Percentiles rank a stretch among this genome's conserved stretches.
These are phyloP conservation scores for Chrysomela aeneicollis DNA, from an alignment of 2,888 invertebrate genomes.

Conservation along the genomic window DNA sequence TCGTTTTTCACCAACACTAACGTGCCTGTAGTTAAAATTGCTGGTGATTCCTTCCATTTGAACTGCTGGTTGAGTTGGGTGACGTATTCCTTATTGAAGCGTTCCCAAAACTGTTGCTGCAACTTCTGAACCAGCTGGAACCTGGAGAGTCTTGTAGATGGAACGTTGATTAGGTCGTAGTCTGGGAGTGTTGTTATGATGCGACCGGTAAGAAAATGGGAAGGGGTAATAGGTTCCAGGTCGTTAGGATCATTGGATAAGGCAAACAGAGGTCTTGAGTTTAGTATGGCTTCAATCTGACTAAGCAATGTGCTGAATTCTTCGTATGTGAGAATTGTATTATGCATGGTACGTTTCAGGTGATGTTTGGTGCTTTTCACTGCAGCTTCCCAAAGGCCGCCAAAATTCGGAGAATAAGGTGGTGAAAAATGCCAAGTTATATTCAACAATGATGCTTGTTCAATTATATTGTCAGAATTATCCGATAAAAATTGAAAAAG, in stretches of 20 bases:
- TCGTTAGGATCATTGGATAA: constrained; percentile 41
- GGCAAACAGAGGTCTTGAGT: constrained; percentile 45
- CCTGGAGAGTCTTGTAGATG: not conserved
- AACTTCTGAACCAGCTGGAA: constrained; percentile 4
- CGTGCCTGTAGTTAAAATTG: not conserved
- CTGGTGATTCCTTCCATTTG: constrained; percentile 9
- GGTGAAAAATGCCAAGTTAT: constrained; percentile 26
- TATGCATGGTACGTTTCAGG: too few species aligned
- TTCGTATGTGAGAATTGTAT: constrained; percentile 42
- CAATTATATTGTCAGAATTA: not conserved
- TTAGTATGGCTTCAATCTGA: constrained; percentile 46
- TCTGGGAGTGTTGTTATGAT: not conserved
- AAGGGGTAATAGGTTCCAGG: constrained; percentile 29
- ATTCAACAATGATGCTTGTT: not conserved
- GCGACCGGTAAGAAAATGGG: constrained; percentile 30
- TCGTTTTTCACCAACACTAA: constrained; percentile 8
- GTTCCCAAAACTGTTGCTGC: constrained; percentile 1
- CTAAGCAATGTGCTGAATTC: constrained; percentile 44
- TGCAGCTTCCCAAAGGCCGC: too few species aligned
- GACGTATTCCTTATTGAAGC: constrained; percentile 11
- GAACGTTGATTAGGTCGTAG: not conserved
- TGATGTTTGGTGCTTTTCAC: constrained; percentile 21
- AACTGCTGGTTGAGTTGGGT: constrained; percentile 5
- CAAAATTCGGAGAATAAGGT: constrained; percentile 25
- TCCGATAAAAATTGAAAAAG: not conserved